Base-by-base conservation (phyloP, 2,888 invertebrate species). In the Dicyrtomina minuta region DNA sequence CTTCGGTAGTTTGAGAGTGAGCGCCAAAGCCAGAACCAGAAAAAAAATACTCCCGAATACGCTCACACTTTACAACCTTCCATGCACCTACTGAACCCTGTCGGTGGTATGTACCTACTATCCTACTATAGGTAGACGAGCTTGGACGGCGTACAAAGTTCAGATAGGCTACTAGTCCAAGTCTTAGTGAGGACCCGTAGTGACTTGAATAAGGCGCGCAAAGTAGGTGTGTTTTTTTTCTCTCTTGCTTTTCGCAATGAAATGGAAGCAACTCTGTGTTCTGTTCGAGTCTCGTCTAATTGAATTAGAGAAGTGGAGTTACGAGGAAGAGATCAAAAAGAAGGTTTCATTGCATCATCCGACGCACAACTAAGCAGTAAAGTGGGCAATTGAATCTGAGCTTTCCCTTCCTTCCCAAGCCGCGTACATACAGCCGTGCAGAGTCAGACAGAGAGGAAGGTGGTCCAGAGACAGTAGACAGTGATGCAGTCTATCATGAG, bases 231-330 rank as follows among this genome's bases (percentile, higher is more conserved):
- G 64, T 64, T 27, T 64, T 65, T 65, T 58, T 46, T 46, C 46
- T 33, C 58, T 55, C 27, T n/a, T n/a, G n/a, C n/a, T 65, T 62
- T 65, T 65, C 26, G 65, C 65, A 55, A 65, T 39, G 65, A 26
- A 56, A 65, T 56, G 24, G 26, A 12, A 33, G 62, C 49, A 49
- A 33, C 6, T 17, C n/a, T 46, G 20, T 46, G 39, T 65, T 66
- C 44, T 66, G 58, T 53, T 51, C 61, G 71, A 71, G 70, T 39
- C 65, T 60, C 56, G 53, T 74, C 72, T 74, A 77, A 77, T 77
- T 77, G 74, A 77, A 77, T 77, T 77, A 77, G 74, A 77, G 73
- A 75, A 75, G 76, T 76, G 72, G 74, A 74, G 74, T 73, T 72
- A 74, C 73, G 74, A 73, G 70, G 72, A 70, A 75, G 74, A 75